Percentiles rank a stretch among this genome's conserved stretches.
These are phyloP conservation scores for Xestia xanthographa DNA, from an alignment of 2,888 invertebrate species.

Conservation along the genomic window DNA sequence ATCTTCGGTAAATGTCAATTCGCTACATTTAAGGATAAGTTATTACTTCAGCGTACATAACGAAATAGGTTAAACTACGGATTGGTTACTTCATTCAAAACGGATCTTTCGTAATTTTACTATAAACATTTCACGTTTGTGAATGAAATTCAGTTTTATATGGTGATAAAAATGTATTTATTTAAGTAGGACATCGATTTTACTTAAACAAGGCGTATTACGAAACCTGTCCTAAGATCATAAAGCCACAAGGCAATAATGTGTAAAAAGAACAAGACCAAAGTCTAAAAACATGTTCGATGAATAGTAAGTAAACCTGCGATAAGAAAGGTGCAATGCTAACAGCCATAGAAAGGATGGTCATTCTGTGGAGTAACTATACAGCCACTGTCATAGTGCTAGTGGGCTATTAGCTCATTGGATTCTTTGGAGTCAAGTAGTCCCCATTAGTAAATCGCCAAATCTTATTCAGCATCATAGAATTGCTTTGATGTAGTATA, in stretches of 20 bases:
- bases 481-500: not conserved
- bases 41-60: not conserved
- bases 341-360: not conserved
- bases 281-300: not conserved
- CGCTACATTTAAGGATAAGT: not conserved
- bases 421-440: not conserved
- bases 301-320: not conserved
- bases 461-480: not conserved
- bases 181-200: conserved; percentile 44
- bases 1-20: not conserved
- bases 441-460: not conserved
- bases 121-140: conserved; percentile 28
- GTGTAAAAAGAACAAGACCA: conserved; percentile 3
- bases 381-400: not conserved
- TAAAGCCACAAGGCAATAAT: not conserved
- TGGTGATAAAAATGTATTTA: conserved; percentile 33
- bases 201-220: conserved; percentile 41
- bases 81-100: conserved; percentile 9
- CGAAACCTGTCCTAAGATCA: conserved; percentile 25
- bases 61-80: not conserved
- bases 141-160: conserved; percentile 40
- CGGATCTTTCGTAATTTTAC: conserved; percentile 29
- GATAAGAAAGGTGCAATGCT: not conserved
- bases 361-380: not conserved
- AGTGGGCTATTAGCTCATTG: not conserved